A percentile compares a stretch with the other conserved stretches of the same genome.
phyloP scores from a whole-genome alignment of 1,140 invertebrate genomes.

The Linepithema humile region DNA sequence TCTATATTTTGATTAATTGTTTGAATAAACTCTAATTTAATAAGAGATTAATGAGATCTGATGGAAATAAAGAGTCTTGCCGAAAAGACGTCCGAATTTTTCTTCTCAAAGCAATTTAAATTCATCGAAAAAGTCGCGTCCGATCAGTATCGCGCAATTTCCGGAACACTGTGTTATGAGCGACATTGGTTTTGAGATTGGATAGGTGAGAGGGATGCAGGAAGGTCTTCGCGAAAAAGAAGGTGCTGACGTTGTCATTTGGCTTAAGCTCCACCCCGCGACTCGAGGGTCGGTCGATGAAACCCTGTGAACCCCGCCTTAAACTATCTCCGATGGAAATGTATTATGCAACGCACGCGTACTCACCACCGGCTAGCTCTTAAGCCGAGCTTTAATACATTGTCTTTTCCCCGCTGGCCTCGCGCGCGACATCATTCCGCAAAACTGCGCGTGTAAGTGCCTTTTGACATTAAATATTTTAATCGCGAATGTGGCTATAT shows the following conservation, averaged over 20 bases:
- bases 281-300: constrained; percentile 43
- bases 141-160: background rate
- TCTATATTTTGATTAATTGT: background rate
- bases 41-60: background rate
- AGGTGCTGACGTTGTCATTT: constrained; percentile 29
- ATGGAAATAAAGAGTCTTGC: background rate
- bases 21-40: background rate
- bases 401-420: constrained; percentile 5
- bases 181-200: background rate
- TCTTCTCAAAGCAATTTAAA: background rate
- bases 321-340: constrained; percentile 50
- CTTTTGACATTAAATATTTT: constrained; percentile 52
- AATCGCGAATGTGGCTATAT: background rate
- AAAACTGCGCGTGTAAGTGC: constrained; percentile 30
- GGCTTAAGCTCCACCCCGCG: constrained; percentile 43
- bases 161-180: background rate
- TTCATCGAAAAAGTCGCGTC: background rate
- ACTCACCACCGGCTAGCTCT: constrained; percentile 19
- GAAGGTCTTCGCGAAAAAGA: constrained; percentile 6
- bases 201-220: background rate
- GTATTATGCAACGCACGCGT: constrained; percentile 55
- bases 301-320: constrained; percentile 46
- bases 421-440: constrained; percentile 16
- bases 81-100: background rate
- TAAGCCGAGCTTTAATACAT: constrained; percentile 32